Base-by-base conservation (phyloP, 2,888 invertebrate species). In the Catocala fraxini region DNA sequence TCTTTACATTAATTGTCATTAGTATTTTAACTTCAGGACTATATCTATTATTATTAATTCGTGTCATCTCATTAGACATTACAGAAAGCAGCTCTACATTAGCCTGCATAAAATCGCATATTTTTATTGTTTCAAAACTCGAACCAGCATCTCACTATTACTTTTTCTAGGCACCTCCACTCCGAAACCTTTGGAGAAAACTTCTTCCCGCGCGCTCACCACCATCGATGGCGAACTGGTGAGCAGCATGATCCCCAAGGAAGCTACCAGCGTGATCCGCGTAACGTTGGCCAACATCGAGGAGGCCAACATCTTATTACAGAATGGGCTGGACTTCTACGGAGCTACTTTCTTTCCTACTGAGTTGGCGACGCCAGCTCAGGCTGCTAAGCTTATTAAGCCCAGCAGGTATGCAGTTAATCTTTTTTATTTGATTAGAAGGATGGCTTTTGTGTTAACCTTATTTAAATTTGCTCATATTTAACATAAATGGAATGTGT, bases 321-420 rank as follows among this genome's bases (percentile, higher is more conserved):
- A 97, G 89, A 97, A 97, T 81, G 98, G 98, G 0, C 93, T 98
- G 63, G 97, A 98, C 90, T 98, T 98, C 93, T 98, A 97, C 85
- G 97, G 97, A 15, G 97, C 98, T 49, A 98, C 98, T 33, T 97
- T 96, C 93, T 98, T 98, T 91, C 97, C 97, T 53, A 97, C 97
- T 4, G 97, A 97, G 86, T 95, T 97, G 69, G 96, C 96, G 46
- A 95, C 95, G 69, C 95, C 96, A 39, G 95, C 96, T 63, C 95
- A 96, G 75, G 95, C 95, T 52, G 95, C 95, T 39, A 95, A 95
- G 76, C 92, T 95, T 84, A 95, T 94, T 83, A 95, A 93, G 70
- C 94, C 94, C 5, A 92, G 90, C 90, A 91, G 90, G 94, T 94
- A 76, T 56, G 56, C 56, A 1, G 25, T 41, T 9, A 5, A 33